phyloP scores from a whole-genome alignment of 2,888 invertebrate genomes.

The Andrena bicolor region DNA sequence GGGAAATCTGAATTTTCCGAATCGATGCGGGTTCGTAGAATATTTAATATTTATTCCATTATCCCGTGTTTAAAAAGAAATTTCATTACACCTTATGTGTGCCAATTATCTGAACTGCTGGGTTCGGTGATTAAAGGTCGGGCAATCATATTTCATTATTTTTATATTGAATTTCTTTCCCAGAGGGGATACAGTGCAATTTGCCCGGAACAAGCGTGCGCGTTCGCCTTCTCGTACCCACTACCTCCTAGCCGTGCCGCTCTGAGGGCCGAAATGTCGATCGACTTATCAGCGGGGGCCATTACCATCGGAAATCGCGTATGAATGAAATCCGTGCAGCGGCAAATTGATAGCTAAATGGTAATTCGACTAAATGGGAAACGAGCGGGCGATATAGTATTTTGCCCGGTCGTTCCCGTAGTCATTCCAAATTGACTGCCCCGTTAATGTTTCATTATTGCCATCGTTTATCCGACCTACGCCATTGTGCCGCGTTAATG shows the following conservation, averaged over 20 bases:
- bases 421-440: slow-evolving; percentile 76
- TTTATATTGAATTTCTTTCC: background rate
- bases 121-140: too few relatives aligned
- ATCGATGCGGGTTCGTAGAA: too few relatives aligned
- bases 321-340: slow-evolving; percentile 58
- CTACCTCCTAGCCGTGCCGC: background rate
- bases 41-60: too few relatives aligned
- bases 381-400: slow-evolving; percentile 69
- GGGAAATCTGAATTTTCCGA: background rate
- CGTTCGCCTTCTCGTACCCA: slow-evolving; percentile 2
- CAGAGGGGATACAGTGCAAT: background rate
- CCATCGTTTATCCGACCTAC: slow-evolving; percentile 74
- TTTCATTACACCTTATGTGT: too few relatives aligned
- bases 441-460: slow-evolving; percentile 79
- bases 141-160: too few relatives aligned
- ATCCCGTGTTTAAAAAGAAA: too few relatives aligned
- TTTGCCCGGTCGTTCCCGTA: slow-evolving; percentile 73
- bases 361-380: slow-evolving; percentile 66
- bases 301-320: slow-evolving; percentile 59
- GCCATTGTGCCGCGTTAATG: slow-evolving; percentile 74
- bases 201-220: too few relatives aligned
- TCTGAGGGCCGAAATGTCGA: slow-evolving; percentile 19
- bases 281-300: slow-evolving; percentile 43
- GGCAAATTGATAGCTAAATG: slow-evolving; percentile 70
- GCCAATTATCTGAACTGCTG: too few relatives aligned